A percentile compares a stretch with the other conserved stretches of the same genome.
These are phyloP conservation scores for Grammomys surdaster DNA, from an alignment of 2,113 vertebrate species.

Conservation along the genomic window DNA sequence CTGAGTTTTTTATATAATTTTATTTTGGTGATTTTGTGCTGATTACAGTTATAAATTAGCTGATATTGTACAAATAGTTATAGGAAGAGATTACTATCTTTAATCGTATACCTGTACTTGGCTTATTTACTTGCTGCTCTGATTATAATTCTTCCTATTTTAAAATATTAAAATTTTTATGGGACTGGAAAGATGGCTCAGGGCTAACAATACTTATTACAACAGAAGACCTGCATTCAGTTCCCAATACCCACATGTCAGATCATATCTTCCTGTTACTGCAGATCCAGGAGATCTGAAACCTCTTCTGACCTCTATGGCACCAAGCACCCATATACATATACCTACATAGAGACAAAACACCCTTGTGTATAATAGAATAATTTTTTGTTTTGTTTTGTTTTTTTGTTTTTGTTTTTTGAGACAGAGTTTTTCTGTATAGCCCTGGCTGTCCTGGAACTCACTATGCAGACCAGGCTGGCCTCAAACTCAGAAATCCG, in stretches of 20 bases:
- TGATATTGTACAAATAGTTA: constrained; percentile 3
- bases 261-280: not conserved
- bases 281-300: not conserved
- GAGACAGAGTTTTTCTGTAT: too few species aligned
- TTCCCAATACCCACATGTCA: not conserved
- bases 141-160: constrained; percentile 49
- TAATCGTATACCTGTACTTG: constrained; percentile 8
- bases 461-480: too few species aligned
- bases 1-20: constrained; percentile 59
- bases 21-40: constrained; percentile 51
- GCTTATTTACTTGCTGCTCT: constrained; percentile 47
- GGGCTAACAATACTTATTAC: not conserved
- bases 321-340: not conserved
- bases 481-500: too few species aligned
- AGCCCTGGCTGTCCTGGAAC: too few species aligned
- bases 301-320: not conserved
- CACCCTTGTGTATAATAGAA: not conserved
- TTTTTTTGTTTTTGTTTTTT: too few species aligned
- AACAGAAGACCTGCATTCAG: not conserved
- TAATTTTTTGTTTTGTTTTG: too few species aligned
- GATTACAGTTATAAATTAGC: not conserved
- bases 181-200: not conserved
- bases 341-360: not conserved
- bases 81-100: not conserved
- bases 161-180: not conserved